Conservation (phyloP, 2,797 vertebrate genomes). For the Pseudomugil tenellus region DNA sequence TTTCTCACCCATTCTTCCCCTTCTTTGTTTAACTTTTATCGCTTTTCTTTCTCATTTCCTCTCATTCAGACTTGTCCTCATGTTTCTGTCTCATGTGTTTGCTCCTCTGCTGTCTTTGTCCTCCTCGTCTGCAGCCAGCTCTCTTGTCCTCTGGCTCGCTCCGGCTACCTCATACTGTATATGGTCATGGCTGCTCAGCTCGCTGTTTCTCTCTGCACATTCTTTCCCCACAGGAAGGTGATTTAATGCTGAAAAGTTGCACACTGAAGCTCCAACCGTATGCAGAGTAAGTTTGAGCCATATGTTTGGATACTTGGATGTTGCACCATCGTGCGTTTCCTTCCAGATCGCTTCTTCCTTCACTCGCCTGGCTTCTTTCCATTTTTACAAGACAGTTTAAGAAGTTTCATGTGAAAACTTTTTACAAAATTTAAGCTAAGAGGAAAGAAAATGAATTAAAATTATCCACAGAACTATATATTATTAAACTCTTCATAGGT, state of each 20-base stretch:
- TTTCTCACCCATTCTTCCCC: background rate
- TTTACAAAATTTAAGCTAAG: background rate
- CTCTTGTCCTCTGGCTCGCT: slow-evolving; percentile 1
- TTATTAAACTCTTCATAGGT: background rate
- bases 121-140: background rate
- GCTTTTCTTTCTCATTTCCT: no score
- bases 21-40: no score
- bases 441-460: no score
- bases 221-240: slow-evolving; percentile 1
- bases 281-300: background rate
- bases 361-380: background rate
- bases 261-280: background rate
- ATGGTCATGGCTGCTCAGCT: slow-evolving; percentile 60
- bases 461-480: no score
- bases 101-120: background rate
- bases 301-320: background rate
- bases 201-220: slow-evolving; percentile 13
- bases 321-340: background rate
- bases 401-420: no score
- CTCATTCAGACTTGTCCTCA: background rate
- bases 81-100: background rate
- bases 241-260: slow-evolving; percentile 5
- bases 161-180: slow-evolving; percentile 48
- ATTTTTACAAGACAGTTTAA: background rate
- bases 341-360: background rate